Conservation (phyloP, 92 coral and sea anemone species). For the Phenganax stokvisi region DNA sequence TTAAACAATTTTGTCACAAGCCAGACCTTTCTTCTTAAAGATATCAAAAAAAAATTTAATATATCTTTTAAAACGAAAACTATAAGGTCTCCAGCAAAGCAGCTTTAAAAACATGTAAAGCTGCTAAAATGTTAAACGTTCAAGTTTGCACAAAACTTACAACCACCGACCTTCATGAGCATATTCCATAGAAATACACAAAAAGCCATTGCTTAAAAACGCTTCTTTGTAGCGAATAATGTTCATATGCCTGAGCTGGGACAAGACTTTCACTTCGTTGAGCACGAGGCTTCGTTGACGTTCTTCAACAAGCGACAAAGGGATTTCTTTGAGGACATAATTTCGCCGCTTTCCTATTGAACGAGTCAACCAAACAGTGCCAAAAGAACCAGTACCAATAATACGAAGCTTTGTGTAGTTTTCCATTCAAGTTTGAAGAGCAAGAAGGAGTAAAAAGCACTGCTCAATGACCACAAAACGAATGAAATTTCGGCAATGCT, state of each 20-base stretch:
- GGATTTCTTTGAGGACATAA: conserved; percentile 81
- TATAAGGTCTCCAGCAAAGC: too few species aligned
- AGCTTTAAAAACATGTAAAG: too few species aligned
- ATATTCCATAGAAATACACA: conserved; percentile 89
- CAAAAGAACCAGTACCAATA: conserved; percentile 89
- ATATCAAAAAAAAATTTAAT: too few species aligned
- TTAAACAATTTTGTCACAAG: background rate
- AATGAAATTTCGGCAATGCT: too few species aligned
- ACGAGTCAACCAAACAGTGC: conserved; percentile 83
- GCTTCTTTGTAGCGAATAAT: conserved; percentile 89
- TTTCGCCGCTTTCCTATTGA: conserved; percentile 58
- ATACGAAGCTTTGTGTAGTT: conserved; percentile 65
- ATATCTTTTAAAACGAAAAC: too few species aligned
- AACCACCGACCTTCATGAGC: conserved; percentile 68
- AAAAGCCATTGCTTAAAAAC: conserved; percentile 57
- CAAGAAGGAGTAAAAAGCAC: background rate
- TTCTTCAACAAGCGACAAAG: conserved; percentile 55
- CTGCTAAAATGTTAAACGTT: too few species aligned
- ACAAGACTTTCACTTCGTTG: conserved; percentile 89
- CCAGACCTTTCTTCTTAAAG: too few species aligned
- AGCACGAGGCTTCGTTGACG: conserved; percentile 76
- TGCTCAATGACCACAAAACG: too few species aligned
- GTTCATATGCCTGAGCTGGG: conserved; percentile 80
- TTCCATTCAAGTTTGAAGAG: conserved; percentile 50
- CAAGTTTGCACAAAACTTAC: background rate